phyloP scores from a whole-genome alignment of 2,113 vertebrate species.

The Athene cunicularia region DNA sequence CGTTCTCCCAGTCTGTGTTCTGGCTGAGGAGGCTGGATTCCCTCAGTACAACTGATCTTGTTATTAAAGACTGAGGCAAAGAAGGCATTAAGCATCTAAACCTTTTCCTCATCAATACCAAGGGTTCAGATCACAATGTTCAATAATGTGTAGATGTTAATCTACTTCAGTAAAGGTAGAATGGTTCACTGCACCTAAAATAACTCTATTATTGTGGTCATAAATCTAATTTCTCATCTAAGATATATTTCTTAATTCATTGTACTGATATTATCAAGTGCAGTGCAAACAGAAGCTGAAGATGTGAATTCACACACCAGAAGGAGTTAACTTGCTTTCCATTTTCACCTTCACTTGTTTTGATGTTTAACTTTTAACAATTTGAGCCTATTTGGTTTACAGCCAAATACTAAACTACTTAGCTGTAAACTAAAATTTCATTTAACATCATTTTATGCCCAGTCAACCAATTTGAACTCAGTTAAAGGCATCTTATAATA shows the following conservation, averaged over 20 bases:
- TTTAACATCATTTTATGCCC: slow-evolving; percentile 4
- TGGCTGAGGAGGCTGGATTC: too few species aligned
- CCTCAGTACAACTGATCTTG: too few species aligned
- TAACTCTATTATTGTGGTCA: not conserved
- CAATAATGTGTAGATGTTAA: not conserved
- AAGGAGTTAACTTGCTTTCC: not conserved
- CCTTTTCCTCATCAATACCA: not conserved
- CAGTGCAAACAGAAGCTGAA: not conserved
- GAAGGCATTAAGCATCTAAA: too few species aligned
- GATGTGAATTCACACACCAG: not conserved
- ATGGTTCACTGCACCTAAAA: not conserved
- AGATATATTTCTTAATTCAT: not conserved
- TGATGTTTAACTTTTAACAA: not conserved
- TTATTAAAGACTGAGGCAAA: too few species aligned
- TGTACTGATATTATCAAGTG: not conserved
- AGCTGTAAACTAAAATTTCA: not conserved
- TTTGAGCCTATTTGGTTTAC: not conserved
- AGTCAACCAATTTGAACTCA: not conserved
- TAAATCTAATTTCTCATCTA: not conserved
- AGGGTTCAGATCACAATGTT: not conserved
- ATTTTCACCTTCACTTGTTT: slow-evolving; percentile 27
- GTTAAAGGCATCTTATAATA: not conserved
- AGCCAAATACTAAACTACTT: slow-evolving; percentile 19
- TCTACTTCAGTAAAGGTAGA: not conserved
- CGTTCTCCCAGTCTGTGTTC: too few species aligned